Evolutionary conservation across 64 coral and sea anemone species (phyloP).

Genomic region (Anthopleura sola): DNA sequence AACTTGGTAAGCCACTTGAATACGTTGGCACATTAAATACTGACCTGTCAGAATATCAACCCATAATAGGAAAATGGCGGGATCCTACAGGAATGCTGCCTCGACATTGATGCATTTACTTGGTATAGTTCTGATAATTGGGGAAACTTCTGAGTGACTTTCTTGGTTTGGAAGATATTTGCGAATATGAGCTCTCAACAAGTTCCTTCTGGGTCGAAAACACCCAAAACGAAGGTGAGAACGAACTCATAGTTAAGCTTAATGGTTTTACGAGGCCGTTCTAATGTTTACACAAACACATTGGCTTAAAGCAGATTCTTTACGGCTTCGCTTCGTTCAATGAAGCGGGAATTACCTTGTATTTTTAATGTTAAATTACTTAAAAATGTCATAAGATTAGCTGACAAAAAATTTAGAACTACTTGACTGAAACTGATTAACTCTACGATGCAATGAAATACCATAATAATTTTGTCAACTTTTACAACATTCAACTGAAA

Average conservation of each 20-base stretch:
- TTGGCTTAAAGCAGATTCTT: not conserved
- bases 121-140: not conserved
- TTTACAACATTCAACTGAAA: too few relatives aligned
- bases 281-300: not conserved
- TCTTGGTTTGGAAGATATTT: not conserved
- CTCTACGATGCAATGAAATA: too few relatives aligned
- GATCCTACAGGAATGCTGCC: not conserved
- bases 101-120: not conserved
- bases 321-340: too few relatives aligned
- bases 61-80: constrained; percentile 14
- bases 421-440: too few relatives aligned
- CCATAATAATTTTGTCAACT: too few relatives aligned
- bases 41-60: not conserved
- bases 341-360: too few relatives aligned
- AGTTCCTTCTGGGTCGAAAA: constrained; percentile 1
- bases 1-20: constrained; percentile 2
- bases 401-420: too few relatives aligned
- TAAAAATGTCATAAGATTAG: too few relatives aligned
- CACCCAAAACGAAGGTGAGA: constrained; percentile 13
- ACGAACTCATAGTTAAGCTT: not conserved
- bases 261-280: not conserved
- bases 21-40: not conserved
- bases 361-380: too few relatives aligned
- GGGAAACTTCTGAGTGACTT: not conserved
- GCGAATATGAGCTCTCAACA: not conserved